Evolutionary conservation across 2,797 vertebrate genomes (phyloP).

Genomic region (Lithobates sylvaticus): DNA sequence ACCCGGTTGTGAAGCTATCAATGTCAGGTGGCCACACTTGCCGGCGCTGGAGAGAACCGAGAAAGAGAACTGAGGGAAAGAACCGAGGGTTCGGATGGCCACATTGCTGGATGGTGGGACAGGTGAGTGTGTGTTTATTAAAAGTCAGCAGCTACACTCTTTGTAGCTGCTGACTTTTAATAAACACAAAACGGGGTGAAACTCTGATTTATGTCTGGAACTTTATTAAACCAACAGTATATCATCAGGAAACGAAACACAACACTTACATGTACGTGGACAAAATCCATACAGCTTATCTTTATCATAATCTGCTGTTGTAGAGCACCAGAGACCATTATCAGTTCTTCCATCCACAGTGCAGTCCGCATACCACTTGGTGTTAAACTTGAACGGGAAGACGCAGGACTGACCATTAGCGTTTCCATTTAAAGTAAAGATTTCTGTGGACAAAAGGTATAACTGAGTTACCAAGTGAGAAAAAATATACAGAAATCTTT

Average conservation of each 20-base stretch:
- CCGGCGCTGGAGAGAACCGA: too few relatives aligned
- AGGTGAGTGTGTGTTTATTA: too few relatives aligned
- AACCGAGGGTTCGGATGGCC: too few relatives aligned
- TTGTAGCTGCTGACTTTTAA: too few relatives aligned
- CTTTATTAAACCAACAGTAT: background rate
- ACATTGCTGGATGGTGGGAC: too few relatives aligned
- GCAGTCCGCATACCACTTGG: conserved; percentile 90
- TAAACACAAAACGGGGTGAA: too few relatives aligned
- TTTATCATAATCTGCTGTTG: conserved; percentile 79
- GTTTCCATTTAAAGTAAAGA: conserved; percentile 84
- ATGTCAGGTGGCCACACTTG: too few relatives aligned
- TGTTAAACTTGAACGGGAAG: conserved; percentile 88
- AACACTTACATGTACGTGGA: conserved; percentile 66
- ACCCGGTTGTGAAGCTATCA: too few relatives aligned
- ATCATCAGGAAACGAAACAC: background rate
- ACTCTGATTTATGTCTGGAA: background rate
- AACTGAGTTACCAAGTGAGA: background rate
- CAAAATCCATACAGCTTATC: conserved; percentile 88
- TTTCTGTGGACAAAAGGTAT: background rate
- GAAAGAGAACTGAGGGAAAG: too few relatives aligned
- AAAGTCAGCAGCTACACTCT: too few relatives aligned
- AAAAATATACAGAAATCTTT: too few relatives aligned
- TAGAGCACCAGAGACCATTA: conserved; percentile 88
- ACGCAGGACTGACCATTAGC: conserved; percentile 86
- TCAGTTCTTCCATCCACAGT: conserved; percentile 85